These are phyloP conservation scores for Botia kubotai DNA, from an alignment of 2,797 vertebrate species.

Conservation along the genomic window DNA sequence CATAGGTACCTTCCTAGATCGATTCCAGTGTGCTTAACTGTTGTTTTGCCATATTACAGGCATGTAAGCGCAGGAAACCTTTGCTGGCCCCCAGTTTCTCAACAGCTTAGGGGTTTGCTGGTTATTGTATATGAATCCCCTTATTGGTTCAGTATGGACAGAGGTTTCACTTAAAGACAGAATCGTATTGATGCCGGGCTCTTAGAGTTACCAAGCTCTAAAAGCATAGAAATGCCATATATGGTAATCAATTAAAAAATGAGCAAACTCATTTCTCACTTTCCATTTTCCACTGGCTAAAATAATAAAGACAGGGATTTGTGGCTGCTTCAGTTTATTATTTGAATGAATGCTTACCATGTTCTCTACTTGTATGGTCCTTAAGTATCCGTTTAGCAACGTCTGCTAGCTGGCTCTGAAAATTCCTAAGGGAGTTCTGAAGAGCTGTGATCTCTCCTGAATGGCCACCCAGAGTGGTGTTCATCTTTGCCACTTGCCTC, in stretches of 20 bases:
- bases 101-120: slow-evolving; percentile 32
- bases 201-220: neutral
- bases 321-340: neutral
- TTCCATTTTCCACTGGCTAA: slow-evolving; percentile 42
- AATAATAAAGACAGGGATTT: neutral
- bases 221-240: neutral
- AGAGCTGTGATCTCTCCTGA: slow-evolving; percentile 81
- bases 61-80: slow-evolving; percentile 38
- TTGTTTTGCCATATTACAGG: slow-evolving; percentile 39
- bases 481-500: slow-evolving; percentile 83
- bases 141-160: slow-evolving; percentile 26
- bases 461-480: slow-evolving; percentile 81
- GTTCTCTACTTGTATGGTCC: slow-evolving; percentile 72
- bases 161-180: neutral
- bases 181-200: neutral
- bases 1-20: slow-evolving; percentile 3
- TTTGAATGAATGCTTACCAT: slow-evolving; percentile 72
- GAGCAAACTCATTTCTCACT: too few relatives aligned
- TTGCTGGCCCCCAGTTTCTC: slow-evolving; percentile 41
- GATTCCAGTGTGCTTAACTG: slow-evolving; percentile 18
- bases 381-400: slow-evolving; percentile 79
- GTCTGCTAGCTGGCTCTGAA: slow-evolving; percentile 82
- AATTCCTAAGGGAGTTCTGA: slow-evolving; percentile 80
- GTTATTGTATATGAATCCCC: slow-evolving; percentile 32
- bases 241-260: slow-evolving; percentile 3